Evolutionary conservation across 2,113 vertebrate species (phyloP), one percentile per base, ranked within the genome.

Genomic region (Zapornia atra): DNA sequence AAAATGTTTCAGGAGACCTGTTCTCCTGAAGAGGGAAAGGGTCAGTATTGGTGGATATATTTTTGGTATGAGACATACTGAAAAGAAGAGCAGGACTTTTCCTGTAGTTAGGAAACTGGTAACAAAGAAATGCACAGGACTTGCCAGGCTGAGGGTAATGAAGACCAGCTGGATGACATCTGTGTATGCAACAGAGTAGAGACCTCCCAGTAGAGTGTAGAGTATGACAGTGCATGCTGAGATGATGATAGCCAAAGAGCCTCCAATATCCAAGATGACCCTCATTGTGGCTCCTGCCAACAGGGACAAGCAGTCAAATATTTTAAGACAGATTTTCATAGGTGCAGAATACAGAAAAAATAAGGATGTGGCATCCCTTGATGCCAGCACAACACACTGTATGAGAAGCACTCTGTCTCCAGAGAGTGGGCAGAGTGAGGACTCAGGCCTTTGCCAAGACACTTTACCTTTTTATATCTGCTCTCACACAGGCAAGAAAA

Each of bases 121-220:
- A 90, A 95, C n/a, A 85, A 80, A 94, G 51, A 77, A 90, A 66
- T 66, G 48, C 19, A 60, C 18, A 38, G 63, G 36, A 97, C 98
- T 94, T 97, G 98, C 98, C 98, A 99, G 97, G 66, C 98, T 98
- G 96, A 98, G 11, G 3, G 97, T 97, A 66, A 98, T 98, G 96
- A 99, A 98, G 96, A 98, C 73, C 56, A 99, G 96, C 94, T 99
- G 98, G 90, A 98, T 98, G 59, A 99, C 98, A 46, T 99, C 98
- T 4, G 98, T 99, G 96, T 99, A 99, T 34, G 98, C 98, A 88
- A 99, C 98, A 50, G 98, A 99, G 94, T 99, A 99, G 57, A 99
- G 96, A 2, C 98, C 98, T 86, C 98, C 98, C 92, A 98, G 87
- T 56, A 98, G 97, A n/a, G 98, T 99, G 94, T 99, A 99, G 70